Evolutionary conservation across 2,888 invertebrate species (phyloP).

Genomic region (Smittia aterrima): DNA sequence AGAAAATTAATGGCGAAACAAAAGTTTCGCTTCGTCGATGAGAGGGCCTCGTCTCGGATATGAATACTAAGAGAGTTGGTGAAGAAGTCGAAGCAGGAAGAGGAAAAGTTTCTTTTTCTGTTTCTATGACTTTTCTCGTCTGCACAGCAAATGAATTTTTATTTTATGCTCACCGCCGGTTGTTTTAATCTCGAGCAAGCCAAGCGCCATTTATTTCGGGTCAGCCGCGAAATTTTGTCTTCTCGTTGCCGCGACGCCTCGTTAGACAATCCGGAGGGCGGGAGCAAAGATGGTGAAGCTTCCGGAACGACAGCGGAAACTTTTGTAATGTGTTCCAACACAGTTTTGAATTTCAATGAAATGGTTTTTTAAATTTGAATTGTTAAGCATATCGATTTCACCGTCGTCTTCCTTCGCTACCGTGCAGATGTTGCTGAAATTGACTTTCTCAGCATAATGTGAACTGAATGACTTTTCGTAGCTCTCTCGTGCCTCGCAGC

Average conservation of each 20-base stretch:
- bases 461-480: background rate
- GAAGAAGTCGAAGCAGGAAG: slow-evolving; percentile 3
- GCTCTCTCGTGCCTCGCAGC: background rate
- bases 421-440: slow-evolving; percentile 17
- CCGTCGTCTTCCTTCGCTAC: background rate
- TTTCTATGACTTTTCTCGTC: background rate
- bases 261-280: background rate
- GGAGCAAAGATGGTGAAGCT: background rate
- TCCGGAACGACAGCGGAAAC: too few species aligned
- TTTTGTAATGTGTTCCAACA: slow-evolving; percentile 5
- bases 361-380: slow-evolving; percentile 5
- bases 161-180: slow-evolving; percentile 5
- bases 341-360: slow-evolving; percentile 26
- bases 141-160: slow-evolving; percentile 29
- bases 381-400: slow-evolving; percentile 10
- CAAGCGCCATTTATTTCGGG: slow-evolving; percentile 28
- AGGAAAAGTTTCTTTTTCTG: background rate
- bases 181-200: slow-evolving; percentile 23
- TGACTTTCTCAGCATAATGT: background rate
- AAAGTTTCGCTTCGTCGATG: slow-evolving; percentile 19
- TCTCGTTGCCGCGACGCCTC: background rate
- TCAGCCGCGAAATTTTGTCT: slow-evolving; percentile 20
- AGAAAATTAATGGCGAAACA: slow-evolving; percentile 6
- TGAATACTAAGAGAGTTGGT: slow-evolving; percentile 16
- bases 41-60: slow-evolving; percentile 1